These are phyloP conservation scores for Dione vanillae DNA, from an alignment of 2,888 invertebrate genomes.

Conservation along the genomic window DNA sequence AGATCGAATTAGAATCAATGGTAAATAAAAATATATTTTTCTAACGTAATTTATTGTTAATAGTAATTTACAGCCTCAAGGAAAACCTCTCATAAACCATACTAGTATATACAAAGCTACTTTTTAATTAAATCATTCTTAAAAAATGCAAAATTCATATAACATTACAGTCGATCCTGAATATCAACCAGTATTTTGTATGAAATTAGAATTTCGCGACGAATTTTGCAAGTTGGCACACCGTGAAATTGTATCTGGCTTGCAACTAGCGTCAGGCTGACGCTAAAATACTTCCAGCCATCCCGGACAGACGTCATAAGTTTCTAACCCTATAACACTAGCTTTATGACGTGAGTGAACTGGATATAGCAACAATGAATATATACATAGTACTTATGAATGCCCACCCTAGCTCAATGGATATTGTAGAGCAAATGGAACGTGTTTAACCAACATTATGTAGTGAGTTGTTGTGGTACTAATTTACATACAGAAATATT, in stretches of 20 bases:
- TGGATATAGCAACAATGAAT: conserved; percentile 10
- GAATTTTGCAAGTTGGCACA: conserved; percentile 79
- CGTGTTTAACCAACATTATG: not conserved
- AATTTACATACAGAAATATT: not conserved
- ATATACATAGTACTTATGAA: conserved; percentile 9
- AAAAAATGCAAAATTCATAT: not conserved
- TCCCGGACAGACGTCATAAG: conserved; percentile 75
- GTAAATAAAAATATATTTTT: no score
- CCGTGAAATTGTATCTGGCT: conserved; percentile 82
- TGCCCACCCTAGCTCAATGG: not conserved
- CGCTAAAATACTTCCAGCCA: conserved; percentile 65
- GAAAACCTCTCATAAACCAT: no score
- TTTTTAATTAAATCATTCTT: not conserved
- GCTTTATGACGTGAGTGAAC: conserved; percentile 20
- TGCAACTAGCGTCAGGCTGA: conserved; percentile 74
- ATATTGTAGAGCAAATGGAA: not conserved
- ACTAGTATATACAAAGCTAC: no score
- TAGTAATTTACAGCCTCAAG: no score
- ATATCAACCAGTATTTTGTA: conserved; percentile 59
- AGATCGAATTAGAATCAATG: no score
- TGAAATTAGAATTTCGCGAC: conserved; percentile 77
- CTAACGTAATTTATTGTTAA: no score
- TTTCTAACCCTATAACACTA: conserved; percentile 59
- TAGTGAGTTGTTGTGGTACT: not conserved
- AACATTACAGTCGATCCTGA: conserved; percentile 11